Percentiles rank a stretch among this genome's conserved stretches.
These are phyloP conservation scores for Tiliacea citrago DNA, from an alignment of 2,888 invertebrate species.

Conservation along the genomic window DNA sequence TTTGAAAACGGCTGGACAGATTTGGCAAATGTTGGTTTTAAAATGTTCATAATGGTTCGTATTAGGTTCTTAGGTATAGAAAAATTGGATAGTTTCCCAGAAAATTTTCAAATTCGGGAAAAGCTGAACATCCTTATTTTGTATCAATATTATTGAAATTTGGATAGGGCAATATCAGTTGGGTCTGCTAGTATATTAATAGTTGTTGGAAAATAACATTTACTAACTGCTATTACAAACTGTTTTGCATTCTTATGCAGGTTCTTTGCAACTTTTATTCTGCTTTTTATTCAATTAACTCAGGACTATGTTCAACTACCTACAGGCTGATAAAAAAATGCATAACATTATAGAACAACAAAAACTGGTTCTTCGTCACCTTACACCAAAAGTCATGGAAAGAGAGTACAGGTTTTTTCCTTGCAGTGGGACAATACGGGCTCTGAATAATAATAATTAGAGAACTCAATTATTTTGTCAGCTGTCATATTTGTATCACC, in stretches of 20 bases:
- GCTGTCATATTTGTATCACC: slow-evolving; percentile 13
- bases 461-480: neutral
- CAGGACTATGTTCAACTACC: neutral
- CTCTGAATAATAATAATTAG: neutral
- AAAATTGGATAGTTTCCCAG: too few species aligned
- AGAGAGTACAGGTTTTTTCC: too few species aligned
- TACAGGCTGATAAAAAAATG: neutral
- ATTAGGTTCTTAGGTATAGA: too few species aligned
- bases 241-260: neutral
- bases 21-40: too few species aligned
- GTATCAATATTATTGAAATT: too few species aligned
- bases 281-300: neutral
- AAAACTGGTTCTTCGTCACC: neutral
- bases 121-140: too few species aligned
- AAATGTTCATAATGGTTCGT: too few species aligned
- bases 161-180: too few species aligned
- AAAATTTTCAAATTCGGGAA: too few species aligned
- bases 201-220: neutral
- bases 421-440: neutral
- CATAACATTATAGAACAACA: neutral
- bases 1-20: too few species aligned
- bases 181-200: neutral
- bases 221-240: neutral
- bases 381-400: neutral
- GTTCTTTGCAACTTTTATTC: neutral